Percentiles rank a stretch among this genome's conserved stretches.
Evolutionary conservation across 1,140 invertebrate genomes (phyloP).

Genomic region (Battus philenor): DNA sequence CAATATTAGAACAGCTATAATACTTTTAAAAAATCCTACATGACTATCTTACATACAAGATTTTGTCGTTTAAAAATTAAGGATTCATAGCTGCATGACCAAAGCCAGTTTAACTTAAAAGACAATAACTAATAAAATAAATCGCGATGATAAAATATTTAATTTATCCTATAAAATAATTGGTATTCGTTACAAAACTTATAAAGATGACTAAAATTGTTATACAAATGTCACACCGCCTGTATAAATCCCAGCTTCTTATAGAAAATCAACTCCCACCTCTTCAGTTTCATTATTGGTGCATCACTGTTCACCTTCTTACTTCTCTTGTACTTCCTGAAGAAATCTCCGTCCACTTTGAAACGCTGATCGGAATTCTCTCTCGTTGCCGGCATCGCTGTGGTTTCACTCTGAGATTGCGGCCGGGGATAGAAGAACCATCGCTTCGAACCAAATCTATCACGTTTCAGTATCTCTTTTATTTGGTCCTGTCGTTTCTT

Average conservation of each 20-base stretch:
- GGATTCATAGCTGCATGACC: no score
- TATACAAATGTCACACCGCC: constrained; percentile 32
- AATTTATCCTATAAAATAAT: constrained; percentile 13
- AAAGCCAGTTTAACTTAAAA: neutral
- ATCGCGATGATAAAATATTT: constrained; percentile 5
- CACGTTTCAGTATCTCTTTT: constrained; percentile 54
- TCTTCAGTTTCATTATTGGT: constrained; percentile 56
- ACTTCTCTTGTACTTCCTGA: constrained; percentile 55
- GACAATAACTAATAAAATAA: neutral
- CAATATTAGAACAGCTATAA: no score
- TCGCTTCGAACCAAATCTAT: constrained; percentile 52
- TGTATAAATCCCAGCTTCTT: constrained; percentile 65
- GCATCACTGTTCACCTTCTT: constrained; percentile 46
- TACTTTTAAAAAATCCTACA: no score
- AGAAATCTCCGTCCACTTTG: constrained; percentile 56
- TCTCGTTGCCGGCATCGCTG: constrained; percentile 20
- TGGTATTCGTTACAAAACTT: constrained; percentile 1
- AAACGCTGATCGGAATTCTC: constrained; percentile 49
- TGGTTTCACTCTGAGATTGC: constrained; percentile 22
- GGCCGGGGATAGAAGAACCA: constrained; percentile 55
- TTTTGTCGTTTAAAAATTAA: no score
- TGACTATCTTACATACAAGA: no score
- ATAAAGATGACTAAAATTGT: constrained; percentile 27
- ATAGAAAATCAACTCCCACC: constrained; percentile 63
- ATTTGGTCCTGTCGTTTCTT: constrained; percentile 57